Base-by-base conservation (phyloP, 2,113 vertebrate species). In the Oryzias curvinotus region DNA sequence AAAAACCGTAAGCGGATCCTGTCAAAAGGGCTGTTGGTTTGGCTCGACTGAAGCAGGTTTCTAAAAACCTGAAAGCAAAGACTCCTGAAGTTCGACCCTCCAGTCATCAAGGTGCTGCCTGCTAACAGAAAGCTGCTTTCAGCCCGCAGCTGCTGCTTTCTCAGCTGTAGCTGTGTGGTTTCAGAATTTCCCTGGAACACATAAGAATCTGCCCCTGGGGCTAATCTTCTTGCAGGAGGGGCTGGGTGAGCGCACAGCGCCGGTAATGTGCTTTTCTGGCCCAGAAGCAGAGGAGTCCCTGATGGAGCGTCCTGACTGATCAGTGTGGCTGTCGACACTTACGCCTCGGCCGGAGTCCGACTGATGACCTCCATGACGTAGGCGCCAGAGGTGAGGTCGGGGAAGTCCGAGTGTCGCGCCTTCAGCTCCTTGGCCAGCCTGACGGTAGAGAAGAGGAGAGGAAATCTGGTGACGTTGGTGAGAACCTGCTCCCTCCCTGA, bases 281-380 rank as follows among this genome's bases (percentile, higher is more conserved):
- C 18, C 0, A 3, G 13, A 54, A 52, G 36, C 36, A 36, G 36
- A 36, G 36, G 30, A 36, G 30, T 7, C 30, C 30, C 30, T 36
- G 30, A 36, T 36, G 10, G 12, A 36, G 36, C 5, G 6, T 28
- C 26, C 26, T 1, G 4, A 28, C 26, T 28, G 26, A 28, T 28
- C 26, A 5, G 36, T 10, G 36, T 10, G 36, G 36, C 36, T 36
- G 36, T 13, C 10, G 36, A 36, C 36, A 46, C 96, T 97, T 90
- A 98, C 97, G 66, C 80, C 91, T 94, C 95, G 50, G 97, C 97
- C 6, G 97, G 97, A 50, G 97, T 98, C 65, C 93, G 92, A 42
- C 93, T 90, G 87, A 99, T 93, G n/a, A 99, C 95, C 87, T 99
- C 96, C 15, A 98, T 93, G 87, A 99, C 94, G 13, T 95, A 98